Percentiles rank a stretch among this genome's conserved stretches.
Conservation (phyloP, 23 tunicate genomes). For the Botrylloides violaceus region DNA sequence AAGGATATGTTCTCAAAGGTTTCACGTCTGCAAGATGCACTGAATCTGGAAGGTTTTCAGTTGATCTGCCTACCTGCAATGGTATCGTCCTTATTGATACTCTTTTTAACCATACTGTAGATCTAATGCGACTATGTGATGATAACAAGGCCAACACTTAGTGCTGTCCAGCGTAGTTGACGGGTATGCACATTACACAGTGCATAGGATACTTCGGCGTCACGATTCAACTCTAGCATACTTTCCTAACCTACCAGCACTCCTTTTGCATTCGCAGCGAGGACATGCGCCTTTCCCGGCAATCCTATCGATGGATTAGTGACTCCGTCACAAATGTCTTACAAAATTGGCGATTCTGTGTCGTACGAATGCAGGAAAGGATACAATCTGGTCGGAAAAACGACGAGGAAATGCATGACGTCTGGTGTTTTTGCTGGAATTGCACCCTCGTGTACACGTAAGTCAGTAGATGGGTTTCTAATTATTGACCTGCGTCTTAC, state of each 20-base stretch:
- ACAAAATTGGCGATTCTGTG: conserved; percentile 8
- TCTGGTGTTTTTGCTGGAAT: neutral
- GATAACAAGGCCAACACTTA: too few relatives aligned
- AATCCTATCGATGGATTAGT: conserved; percentile 8
- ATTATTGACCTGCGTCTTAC: too few relatives aligned
- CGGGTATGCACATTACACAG: too few relatives aligned
- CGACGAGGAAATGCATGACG: neutral
- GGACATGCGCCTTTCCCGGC: neutral
- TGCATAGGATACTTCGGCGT: too few relatives aligned
- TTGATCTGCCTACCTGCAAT: conserved; percentile 21
- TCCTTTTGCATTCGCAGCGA: neutral
- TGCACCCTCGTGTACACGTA: conserved; percentile 18
- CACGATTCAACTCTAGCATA: too few relatives aligned
- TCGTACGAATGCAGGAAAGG: conserved; percentile 6
- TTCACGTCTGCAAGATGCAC: neutral
- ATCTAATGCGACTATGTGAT: too few relatives aligned
- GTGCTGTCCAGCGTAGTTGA: too few relatives aligned
- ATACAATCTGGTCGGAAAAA: conserved; percentile 7
- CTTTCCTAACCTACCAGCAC: too few relatives aligned
- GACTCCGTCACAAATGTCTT: neutral
- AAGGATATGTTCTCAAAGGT: conserved; percentile 23
- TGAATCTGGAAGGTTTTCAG: conserved; percentile 14
- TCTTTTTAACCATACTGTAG: neutral
- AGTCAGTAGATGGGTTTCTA: neutral
- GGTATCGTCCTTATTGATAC: neutral